Percentiles rank a stretch among this genome's conserved stretches.
Evolutionary conservation across 2,797 vertebrate species (phyloP).

Genomic region (Gallinago stenura): DNA sequence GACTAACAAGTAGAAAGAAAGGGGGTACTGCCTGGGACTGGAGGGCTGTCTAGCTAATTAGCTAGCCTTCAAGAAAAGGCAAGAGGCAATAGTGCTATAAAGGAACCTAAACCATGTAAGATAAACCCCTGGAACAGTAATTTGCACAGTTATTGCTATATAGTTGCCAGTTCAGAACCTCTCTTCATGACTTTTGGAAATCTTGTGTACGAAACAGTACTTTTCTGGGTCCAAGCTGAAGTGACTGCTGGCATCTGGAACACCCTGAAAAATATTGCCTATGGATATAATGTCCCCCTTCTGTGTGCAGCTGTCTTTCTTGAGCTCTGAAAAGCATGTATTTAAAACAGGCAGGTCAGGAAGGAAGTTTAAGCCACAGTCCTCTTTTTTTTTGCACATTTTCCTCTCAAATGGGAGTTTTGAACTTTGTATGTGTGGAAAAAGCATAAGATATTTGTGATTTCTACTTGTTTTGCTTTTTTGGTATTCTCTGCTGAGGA

Average conservation of each 20-base stretch:
- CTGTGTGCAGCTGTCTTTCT: background rate
- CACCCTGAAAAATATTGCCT: background rate
- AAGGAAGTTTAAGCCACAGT: background rate
- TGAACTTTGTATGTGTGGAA: background rate
- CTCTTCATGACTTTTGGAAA: background rate
- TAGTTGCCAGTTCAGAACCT: background rate
- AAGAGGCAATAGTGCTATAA: background rate
- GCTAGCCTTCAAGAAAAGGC: background rate
- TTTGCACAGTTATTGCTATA: background rate
- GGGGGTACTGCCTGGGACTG: background rate
- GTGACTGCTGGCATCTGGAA: background rate
- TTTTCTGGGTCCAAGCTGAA: background rate
- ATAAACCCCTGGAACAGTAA: background rate
- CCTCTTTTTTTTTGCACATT: background rate
- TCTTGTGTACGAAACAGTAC: background rate
- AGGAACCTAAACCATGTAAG: background rate
- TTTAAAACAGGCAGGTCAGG: background rate
- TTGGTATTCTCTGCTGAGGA: background rate
- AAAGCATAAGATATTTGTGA: background rate
- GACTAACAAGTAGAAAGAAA: background rate
- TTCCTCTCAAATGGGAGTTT: background rate
- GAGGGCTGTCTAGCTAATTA: background rate
- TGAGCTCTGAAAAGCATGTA: background rate
- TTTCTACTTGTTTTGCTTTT: background rate
- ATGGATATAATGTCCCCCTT: accelerated